Conservation (phyloP, 2,888 invertebrate species). For the Pyrochroa serraticornis region DNA sequence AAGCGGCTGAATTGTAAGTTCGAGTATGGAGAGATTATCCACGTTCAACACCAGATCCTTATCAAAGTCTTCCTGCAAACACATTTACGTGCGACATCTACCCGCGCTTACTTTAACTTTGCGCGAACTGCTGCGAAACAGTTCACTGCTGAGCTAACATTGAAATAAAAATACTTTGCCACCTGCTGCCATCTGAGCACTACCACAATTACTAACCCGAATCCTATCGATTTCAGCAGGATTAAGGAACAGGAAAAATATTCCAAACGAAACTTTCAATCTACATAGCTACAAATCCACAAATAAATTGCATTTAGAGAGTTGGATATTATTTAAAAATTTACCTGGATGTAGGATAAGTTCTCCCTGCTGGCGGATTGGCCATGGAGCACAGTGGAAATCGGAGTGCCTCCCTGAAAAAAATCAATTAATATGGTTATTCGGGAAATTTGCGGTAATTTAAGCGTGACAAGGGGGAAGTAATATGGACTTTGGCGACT, state of each 20-base stretch:
- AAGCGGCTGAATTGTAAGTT: too few relatives aligned
- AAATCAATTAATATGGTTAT: slow-evolving; percentile 11
- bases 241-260: not conserved
- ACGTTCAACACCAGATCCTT: not conserved
- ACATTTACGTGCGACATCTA: slow-evolving; percentile 7
- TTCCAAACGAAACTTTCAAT: not conserved
- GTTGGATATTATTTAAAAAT: not conserved
- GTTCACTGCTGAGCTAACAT: slow-evolving; percentile 5
- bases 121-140: not conserved
- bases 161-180: slow-evolving; percentile 1
- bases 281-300: slow-evolving; percentile 13
- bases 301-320: slow-evolving; percentile 2
- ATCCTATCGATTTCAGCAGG: slow-evolving; percentile 4
- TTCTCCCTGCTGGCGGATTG: slow-evolving; percentile 51
- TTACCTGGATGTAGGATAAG: slow-evolving; percentile 48
- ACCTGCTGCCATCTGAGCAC: slow-evolving; percentile 22
- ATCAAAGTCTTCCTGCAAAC: not conserved
- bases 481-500: too few relatives aligned
- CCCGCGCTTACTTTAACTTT: slow-evolving; percentile 1
- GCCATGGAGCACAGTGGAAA: slow-evolving; percentile 40
- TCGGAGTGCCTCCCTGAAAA: slow-evolving; percentile 32
- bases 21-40: too few relatives aligned
- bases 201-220: not conserved
- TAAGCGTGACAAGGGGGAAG: too few relatives aligned
- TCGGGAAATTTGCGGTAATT: too few relatives aligned